Evolutionary conservation across 2,888 invertebrate genomes (phyloP), one percentile per base, ranked within the genome.

Genomic region (Heliconius cydno): DNA sequence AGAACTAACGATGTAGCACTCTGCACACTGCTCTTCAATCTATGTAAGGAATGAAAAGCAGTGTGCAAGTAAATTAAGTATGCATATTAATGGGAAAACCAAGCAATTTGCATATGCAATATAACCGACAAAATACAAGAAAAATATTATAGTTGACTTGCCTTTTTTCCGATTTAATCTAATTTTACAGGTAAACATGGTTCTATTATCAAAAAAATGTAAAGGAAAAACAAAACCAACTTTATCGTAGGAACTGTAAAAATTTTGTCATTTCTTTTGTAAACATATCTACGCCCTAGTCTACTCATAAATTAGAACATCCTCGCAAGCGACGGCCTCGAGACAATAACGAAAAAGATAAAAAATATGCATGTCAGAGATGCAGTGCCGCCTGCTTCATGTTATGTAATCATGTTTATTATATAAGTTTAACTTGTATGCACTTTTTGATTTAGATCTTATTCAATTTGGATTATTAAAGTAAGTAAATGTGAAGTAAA

Each of bases 311-410:
- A 73, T 73, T 73, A 73, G 73, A 60, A 73, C 73, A 73, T 60
- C 60, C 73, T 73, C 34, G 60, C 73, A 60, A 60, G 60, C 60
- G 73, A 65, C 65, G 38, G 65, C 63, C 65, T 28, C 63, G 65
- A 75, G 75, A 75, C 65, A 75, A 75, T 74, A 74, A 74, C 72
- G 66, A 75, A 75, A 41, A 75, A 65, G 65, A 75, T 75, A 75
- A 75, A 75, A 75, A 75, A 75, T 60, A 74, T 75, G 46, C 63
- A 65, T 65, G 65, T 75, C 75, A 75, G 65, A 65, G 28, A 41
- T 75, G 75, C 65, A 63, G 28, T 25, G 75, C 75, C 25, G 34
- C 63, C 38, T 65, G 57, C 10, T 75, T 41, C 34, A 63, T 46
- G 38, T 65, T 28, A 60, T 28, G 25, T 75, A 75, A 46, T 71